A percentile compares a stretch with the other conserved stretches of the same genome.
phyloP scores from a whole-genome alignment of 2,797 vertebrate species.

The Alca torda region DNA sequence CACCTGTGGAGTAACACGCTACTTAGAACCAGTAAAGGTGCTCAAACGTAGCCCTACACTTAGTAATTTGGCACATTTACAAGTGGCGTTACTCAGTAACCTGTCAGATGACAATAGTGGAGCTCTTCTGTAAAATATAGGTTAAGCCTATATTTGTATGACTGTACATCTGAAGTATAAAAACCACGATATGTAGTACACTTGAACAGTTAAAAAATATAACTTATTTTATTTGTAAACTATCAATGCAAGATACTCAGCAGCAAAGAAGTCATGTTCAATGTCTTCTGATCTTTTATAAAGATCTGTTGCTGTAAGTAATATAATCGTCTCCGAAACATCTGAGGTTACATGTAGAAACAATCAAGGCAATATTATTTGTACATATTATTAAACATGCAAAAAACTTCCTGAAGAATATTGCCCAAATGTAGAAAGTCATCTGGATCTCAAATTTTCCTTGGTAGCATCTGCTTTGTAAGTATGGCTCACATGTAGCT shows the following conservation, averaged over 20 bases:
- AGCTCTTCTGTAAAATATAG: conserved; percentile 72
- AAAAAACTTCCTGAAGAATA: conserved; percentile 79
- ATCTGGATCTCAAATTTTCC: conserved; percentile 77
- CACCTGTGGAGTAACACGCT: conserved; percentile 20
- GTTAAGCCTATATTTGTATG: conserved; percentile 65
- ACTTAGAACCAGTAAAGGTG: conserved; percentile 36
- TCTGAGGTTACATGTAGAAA: conserved; percentile 84
- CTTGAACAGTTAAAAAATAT: conserved; percentile 78
- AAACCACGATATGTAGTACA: conserved; percentile 73
- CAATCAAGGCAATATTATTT: conserved; percentile 86
- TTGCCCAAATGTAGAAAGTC: conserved; percentile 71
- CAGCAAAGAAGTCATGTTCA: conserved; percentile 69
- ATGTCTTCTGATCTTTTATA: conserved; percentile 69
- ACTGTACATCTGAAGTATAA: conserved; percentile 79
- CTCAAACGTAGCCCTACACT: conserved; percentile 43
- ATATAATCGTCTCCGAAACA: conserved; percentile 73
- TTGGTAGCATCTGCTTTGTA: conserved; percentile 73
- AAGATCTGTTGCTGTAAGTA: conserved; percentile 74
- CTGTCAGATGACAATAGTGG: conserved; percentile 62
- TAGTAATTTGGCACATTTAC: conserved; percentile 64
- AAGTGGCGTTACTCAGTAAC: conserved; percentile 53
- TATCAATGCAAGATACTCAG: conserved; percentile 70
- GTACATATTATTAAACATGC: conserved; percentile 89
- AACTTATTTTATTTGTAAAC: conserved; percentile 80
- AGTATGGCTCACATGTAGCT: conserved; percentile 76